Evolutionary conservation across 2,113 vertebrate genomes (phyloP), one percentile per base, ranked within the genome.

Genomic region (Nothocercus julius): DNA sequence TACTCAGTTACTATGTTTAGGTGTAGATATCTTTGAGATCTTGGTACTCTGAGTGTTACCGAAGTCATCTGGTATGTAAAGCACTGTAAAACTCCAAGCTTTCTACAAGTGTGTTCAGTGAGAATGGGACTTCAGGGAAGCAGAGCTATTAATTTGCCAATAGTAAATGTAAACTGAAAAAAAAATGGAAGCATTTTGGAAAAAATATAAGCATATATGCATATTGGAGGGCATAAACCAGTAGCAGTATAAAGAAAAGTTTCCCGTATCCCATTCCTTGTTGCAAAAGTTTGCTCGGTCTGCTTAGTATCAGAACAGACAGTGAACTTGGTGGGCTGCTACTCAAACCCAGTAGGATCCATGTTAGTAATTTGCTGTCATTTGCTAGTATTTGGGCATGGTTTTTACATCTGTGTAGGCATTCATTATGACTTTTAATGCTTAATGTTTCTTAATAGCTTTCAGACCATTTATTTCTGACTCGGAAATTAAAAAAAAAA

Each of bases 381-480:
- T 44, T 66, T 66, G 27, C 42, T 66, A 69, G 15, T 74, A 19
- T 82, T 85, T 82, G 27, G 36, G 6, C 47, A 12, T 69, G 2
- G 15, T 96, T 87, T 87, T 47, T 27, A 19, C 67, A 63, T 34
- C 82, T 69, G 44, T 0, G 9, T 13, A 22, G 20, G 1, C 81
- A 72, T 56, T 85, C 17, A 14, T 73, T 69, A 42, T 85, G 8
- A 67, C 72, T 87, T 85, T 3, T 59, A 70, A 59, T 83, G 30
- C 24, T 54, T 77, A 54, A 25, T 74, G 8, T 59, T 93, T 93
- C 45, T 27, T 36, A 63, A 38, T 85, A 77, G 30, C 72, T 80
- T 88, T 81, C n/a, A 77, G 83, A 77, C 64, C 1, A 58, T 59
- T 94, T 53, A 59, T 69, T 94, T 92, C 87, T 95, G 56, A 94